phyloP scores from a whole-genome alignment of 2,797 vertebrate genomes.

The Phoeniculus purpureus region DNA sequence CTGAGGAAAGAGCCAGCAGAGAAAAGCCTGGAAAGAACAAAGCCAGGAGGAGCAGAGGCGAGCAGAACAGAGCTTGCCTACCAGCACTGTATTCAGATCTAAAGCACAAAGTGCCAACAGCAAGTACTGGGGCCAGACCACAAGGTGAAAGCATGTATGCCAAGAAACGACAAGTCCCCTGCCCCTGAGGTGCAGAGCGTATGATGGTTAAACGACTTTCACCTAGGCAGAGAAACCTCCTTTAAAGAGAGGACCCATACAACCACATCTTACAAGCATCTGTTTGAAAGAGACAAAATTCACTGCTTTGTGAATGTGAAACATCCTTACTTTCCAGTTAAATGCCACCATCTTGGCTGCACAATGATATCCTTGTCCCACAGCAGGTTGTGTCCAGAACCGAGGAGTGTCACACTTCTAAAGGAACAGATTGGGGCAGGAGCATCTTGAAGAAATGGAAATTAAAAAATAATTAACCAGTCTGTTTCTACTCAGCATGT shows the following conservation, averaged over 20 bases:
- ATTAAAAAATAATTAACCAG: background rate
- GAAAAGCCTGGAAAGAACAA: background rate
- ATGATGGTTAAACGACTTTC: background rate
- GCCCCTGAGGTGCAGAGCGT: background rate
- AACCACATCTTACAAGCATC: background rate
- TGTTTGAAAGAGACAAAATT: background rate
- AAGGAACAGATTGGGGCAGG: background rate
- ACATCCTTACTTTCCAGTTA: slow-evolving; percentile 77
- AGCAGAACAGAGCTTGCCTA: background rate
- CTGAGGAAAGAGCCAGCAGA: background rate
- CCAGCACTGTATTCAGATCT: background rate
- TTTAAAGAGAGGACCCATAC: background rate
- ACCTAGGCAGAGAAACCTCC: background rate
- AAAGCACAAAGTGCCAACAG: background rate
- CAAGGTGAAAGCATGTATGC: background rate
- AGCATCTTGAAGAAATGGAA: slow-evolving; percentile 1
- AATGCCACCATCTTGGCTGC: slow-evolving; percentile 63
- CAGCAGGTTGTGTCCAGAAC: background rate
- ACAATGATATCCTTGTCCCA: background rate
- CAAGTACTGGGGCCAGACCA: background rate
- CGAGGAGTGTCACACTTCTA: background rate
- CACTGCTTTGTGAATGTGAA: background rate
- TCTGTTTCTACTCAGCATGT: background rate
- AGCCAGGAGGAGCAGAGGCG: background rate
- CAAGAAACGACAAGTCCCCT: background rate